Evolutionary conservation across 1,140 invertebrate species (phyloP).

Genomic region (Tetraneura akinire): DNA sequence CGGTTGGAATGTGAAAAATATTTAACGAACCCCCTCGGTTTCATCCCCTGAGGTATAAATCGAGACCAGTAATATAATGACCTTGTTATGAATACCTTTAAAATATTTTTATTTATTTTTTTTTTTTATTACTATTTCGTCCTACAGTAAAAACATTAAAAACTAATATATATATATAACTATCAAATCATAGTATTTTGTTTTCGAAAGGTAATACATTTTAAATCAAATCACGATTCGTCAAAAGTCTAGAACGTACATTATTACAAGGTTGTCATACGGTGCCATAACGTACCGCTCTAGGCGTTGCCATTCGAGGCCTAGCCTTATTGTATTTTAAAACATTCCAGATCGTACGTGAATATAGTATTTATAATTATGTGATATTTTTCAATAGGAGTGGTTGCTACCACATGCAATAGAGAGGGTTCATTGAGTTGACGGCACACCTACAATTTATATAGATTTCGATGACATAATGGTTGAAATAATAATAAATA

Average conservation of each 20-base stretch:
- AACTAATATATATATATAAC: background rate
- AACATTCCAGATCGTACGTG: conserved; percentile 9
- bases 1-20: conserved; percentile 15
- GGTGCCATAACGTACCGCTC: conserved; percentile 5
- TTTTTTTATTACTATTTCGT: background rate
- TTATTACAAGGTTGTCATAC: conserved; percentile 35
- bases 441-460: conserved; percentile 29
- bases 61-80: conserved; percentile 14
- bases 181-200: background rate
- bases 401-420: background rate
- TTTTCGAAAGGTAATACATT: background rate
- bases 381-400: conserved; percentile 28
- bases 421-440: conserved; percentile 23
- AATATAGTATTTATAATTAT: conserved; percentile 7
- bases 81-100: conserved; percentile 5
- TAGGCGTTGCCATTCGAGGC: conserved; percentile 25
- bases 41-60: conserved; percentile 18
- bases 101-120: conserved; percentile 17
- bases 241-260: background rate
- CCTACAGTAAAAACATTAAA: conserved; percentile 33
- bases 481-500: background rate
- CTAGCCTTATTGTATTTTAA: conserved; percentile 34
- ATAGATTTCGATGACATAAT: conserved; percentile 12
- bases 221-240: conserved; percentile 34
- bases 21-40: conserved; percentile 21